These are phyloP conservation scores for Mirounga angustirostris DNA, from an alignment of 2,113 vertebrate genomes.

Conservation along the genomic window DNA sequence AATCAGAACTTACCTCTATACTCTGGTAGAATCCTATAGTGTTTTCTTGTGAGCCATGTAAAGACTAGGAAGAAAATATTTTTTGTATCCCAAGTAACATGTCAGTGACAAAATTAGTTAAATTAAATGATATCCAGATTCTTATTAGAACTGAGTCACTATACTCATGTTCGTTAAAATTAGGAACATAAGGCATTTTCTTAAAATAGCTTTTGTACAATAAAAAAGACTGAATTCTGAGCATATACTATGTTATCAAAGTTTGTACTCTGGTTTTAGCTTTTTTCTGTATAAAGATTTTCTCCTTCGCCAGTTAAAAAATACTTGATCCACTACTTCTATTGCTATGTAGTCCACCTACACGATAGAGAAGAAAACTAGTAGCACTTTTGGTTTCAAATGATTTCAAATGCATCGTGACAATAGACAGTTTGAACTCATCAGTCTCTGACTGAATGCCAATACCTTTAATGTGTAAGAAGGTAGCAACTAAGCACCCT, in stretches of 20 bases:
- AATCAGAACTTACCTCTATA: conserved; percentile 25
- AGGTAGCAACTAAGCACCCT: not conserved
- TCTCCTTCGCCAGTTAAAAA: not conserved
- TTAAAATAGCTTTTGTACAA: conserved; percentile 21
- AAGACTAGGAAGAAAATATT: not conserved
- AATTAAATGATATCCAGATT: not conserved
- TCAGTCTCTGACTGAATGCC: not conserved
- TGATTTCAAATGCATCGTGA: not conserved
- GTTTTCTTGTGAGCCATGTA: conserved; percentile 15
- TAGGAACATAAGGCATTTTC: not conserved
- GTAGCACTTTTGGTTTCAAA: not conserved
- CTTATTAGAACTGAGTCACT: not conserved
- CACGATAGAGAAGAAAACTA: not conserved
- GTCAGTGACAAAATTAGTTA: conserved; percentile 65
- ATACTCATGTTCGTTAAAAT: conserved; percentile 33
- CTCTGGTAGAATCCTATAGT: not conserved
- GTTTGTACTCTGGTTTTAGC: not conserved
- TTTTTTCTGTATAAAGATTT: not conserved
- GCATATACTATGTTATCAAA: not conserved
- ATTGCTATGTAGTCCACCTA: not conserved
- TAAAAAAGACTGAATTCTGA: not conserved
- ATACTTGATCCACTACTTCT: not conserved
- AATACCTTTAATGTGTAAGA: not conserved
- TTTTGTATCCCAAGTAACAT: conserved; percentile 43
- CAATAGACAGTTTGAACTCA: not conserved